phyloP scores from a whole-genome alignment of 2,797 vertebrate genomes.

The Mormyrops attenuatus region DNA sequence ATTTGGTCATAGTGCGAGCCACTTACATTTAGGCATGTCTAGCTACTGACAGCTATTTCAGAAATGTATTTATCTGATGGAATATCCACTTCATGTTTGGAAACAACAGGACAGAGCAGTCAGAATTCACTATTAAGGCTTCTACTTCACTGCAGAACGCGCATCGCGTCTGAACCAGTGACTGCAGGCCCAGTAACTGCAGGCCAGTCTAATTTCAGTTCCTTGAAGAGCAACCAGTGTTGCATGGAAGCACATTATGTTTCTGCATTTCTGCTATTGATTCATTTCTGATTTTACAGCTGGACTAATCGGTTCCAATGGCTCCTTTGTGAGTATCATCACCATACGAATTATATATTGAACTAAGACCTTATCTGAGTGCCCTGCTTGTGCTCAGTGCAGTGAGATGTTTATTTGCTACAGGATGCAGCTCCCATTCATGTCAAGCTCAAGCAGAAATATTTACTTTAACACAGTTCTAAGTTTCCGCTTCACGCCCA shows the following conservation, averaged over 20 bases:
- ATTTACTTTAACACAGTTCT: background rate
- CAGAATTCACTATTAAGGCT: slow-evolving; percentile 22
- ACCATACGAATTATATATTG: background rate
- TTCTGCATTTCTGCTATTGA: background rate
- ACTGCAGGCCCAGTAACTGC: background rate
- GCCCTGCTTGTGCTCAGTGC: background rate
- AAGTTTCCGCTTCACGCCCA: background rate
- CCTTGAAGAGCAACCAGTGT: background rate
- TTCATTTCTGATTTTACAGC: background rate
- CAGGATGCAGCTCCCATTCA: background rate
- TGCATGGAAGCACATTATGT: background rate
- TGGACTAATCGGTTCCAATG: background rate
- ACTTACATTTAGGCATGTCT: background rate
- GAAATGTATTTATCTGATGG: slow-evolving; percentile 9
- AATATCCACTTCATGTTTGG: slow-evolving; percentile 20
- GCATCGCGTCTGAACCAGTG: background rate
- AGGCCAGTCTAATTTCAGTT: background rate
- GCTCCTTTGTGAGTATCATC: background rate
- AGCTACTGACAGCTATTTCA: slow-evolving; percentile 8
- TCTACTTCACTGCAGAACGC: background rate
- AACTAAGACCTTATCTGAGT: background rate
- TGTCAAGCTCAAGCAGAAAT: background rate
- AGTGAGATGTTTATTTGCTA: background rate
- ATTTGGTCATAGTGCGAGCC: slow-evolving; percentile 5
- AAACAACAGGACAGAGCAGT: slow-evolving; percentile 1